Evolutionary conservation across 2,888 invertebrate species (phyloP), one percentile per base, ranked within the genome.

Genomic region (Antheraea assamensis): DNA sequence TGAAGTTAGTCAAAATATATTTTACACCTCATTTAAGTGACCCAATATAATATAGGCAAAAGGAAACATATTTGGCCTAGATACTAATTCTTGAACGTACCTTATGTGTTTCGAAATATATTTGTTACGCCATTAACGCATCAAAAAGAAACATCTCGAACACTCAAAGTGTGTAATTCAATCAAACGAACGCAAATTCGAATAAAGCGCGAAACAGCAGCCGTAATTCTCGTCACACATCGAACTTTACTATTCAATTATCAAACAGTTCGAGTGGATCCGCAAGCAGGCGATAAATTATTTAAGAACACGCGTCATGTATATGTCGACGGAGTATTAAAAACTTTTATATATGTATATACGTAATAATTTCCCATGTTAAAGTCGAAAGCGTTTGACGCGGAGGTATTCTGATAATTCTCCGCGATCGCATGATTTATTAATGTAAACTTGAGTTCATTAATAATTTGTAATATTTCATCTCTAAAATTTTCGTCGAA

Each of bases 241-340:
- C 13, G 30, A 68, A 68, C 68, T 68, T 68, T 68, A 13, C 10
- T 68, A 68, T 68, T 68, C 35, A 68, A 68, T 68, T 68, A 21
- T 68, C 35, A 68, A 68, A 30, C 30, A 27, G 35, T 68, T 35
- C 35, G 68, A 24, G 35, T 35, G 35, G 21, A 68, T n/a, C 68
- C 68, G 35, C 24, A 21, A 13, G 24, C 24, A n/a, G 35, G 1
- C 35, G 68, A 68, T 68, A n/a, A 68, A 68, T 68, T 68, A 68
- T 68, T 35, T 35, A 68, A 35, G 35, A 68, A 15, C 35, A 35
- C 68, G 68, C 21, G 31, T 35, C 35, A 35, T n/a, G n/a, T n/a
- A 13, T 19, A 15, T n/a, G 68, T 35, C 68, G 68, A 21, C 3
- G 21, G 4, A 35, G 19, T 35, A 35, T 68, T 68, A 35, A 35